Conservation (phyloP, 1,140 invertebrate genomes). For the Neotoxoptera formosana region DNA sequence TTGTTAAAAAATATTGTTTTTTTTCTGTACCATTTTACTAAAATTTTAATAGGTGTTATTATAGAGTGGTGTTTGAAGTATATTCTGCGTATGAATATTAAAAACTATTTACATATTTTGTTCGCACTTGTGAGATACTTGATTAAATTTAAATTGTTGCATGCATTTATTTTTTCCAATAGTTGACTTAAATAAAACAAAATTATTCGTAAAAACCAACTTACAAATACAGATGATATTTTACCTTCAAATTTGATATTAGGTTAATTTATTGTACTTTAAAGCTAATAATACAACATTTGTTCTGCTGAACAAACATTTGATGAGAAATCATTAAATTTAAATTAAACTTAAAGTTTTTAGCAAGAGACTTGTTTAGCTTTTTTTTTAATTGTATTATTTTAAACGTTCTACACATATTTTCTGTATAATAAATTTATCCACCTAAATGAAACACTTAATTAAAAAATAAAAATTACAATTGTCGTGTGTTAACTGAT, state of each 20-base stretch:
- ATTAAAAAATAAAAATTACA: not conserved
- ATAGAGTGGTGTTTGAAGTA: not conserved
- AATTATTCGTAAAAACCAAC: not conserved
- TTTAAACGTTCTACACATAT: no score
- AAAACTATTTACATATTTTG: not conserved
- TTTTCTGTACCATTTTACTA: not conserved
- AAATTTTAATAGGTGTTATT: conserved; percentile 12
- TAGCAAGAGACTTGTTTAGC: not conserved
- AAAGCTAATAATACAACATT: not conserved
- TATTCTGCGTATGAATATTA: not conserved
- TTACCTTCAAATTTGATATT: not conserved
- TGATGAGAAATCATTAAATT: no score
- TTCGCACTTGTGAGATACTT: not conserved
- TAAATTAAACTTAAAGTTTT: no score
- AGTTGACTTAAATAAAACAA: not conserved
- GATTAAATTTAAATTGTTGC: not conserved
- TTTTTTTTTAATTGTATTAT: no score
- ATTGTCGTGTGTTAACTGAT: not conserved
- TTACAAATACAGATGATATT: not conserved
- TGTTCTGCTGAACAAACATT: no score
- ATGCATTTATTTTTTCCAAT: not conserved
- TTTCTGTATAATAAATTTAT: not conserved
- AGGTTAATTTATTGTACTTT: not conserved
- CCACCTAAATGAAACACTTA: not conserved
- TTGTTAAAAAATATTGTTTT: not conserved